These are phyloP conservation scores for Anas platyrhynchos DNA, from an alignment of 2,113 vertebrate species.

Conservation along the genomic window DNA sequence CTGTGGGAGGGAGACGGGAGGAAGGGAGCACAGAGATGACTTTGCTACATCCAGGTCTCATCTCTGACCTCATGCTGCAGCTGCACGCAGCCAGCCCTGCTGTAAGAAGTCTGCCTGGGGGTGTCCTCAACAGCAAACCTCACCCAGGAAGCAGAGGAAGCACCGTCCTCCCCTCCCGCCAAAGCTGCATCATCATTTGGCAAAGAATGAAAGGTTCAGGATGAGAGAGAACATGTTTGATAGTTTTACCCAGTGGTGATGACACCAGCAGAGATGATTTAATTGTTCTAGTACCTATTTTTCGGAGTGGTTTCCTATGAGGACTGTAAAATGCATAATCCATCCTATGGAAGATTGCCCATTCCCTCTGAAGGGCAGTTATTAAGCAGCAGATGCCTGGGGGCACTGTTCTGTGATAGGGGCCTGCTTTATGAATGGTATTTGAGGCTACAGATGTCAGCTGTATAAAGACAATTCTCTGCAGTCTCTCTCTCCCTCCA, in stretches of 20 bases:
- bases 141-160: not conserved
- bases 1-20: not conserved
- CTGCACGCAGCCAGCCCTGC: not conserved
- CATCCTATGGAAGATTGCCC: not conserved
- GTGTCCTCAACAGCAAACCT: not conserved
- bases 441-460: not conserved
- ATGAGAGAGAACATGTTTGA: not conserved
- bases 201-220: not conserved
- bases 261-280: not conserved
- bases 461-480: not conserved
- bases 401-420: not conserved
- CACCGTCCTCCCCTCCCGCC: not conserved
- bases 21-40: not conserved
- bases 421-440: not conserved
- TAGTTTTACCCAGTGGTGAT: not conserved
- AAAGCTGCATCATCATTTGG: not conserved
- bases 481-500: not conserved
- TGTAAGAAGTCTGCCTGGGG: not conserved
- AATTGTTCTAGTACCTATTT: not conserved
- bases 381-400: not conserved
- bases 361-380: not conserved
- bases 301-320: not conserved
- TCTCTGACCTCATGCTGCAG: not conserved
- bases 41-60: not conserved
- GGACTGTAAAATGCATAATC: not conserved